These are phyloP conservation scores for Anolis carolinensis DNA, from an alignment of 2,113 vertebrate species.

Conservation along the genomic window DNA sequence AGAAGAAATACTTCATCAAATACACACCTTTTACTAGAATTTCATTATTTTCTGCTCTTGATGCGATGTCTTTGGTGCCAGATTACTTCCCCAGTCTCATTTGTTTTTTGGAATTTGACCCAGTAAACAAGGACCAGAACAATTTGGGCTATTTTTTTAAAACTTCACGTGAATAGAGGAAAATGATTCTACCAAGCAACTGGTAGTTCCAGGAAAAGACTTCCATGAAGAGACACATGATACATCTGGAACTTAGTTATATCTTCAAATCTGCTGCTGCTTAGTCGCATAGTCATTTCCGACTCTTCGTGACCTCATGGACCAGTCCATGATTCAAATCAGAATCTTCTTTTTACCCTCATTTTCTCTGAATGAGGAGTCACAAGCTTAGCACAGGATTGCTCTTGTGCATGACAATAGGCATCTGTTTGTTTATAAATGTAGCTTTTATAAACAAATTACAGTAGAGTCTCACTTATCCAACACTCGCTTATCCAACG, in stretches of 20 bases:
- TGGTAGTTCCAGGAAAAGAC: too few relatives aligned
- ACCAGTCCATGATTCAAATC: too few relatives aligned
- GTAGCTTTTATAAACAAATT: too few relatives aligned
- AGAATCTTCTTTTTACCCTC: not conserved
- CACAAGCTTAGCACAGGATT: conserved; percentile 4
- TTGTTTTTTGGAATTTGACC: conserved; percentile 27
- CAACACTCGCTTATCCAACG: too few relatives aligned
- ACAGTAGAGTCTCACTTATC: too few relatives aligned
- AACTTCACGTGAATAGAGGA: not conserved
- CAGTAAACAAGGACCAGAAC: not conserved
- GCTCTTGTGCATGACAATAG: not conserved
- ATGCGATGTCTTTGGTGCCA: not conserved
- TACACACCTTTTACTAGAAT: conserved; percentile 1
- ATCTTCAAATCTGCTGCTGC: not conserved
- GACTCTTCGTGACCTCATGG: too few relatives aligned
- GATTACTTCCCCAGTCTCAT: conserved; percentile 2
- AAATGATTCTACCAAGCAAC: too few relatives aligned
- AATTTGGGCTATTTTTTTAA: not conserved
- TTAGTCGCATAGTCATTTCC: too few relatives aligned
- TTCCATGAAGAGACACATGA: too few relatives aligned
- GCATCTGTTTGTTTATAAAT: not conserved
- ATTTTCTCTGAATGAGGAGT: not conserved
- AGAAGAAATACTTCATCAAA: conserved; percentile 20
- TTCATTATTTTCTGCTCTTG: not conserved
- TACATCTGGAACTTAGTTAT: not conserved